A percentile compares a stretch with the other conserved stretches of the same genome.
phyloP scores from a whole-genome alignment of 1,140 invertebrate genomes.

The Orchestia grillus region DNA sequence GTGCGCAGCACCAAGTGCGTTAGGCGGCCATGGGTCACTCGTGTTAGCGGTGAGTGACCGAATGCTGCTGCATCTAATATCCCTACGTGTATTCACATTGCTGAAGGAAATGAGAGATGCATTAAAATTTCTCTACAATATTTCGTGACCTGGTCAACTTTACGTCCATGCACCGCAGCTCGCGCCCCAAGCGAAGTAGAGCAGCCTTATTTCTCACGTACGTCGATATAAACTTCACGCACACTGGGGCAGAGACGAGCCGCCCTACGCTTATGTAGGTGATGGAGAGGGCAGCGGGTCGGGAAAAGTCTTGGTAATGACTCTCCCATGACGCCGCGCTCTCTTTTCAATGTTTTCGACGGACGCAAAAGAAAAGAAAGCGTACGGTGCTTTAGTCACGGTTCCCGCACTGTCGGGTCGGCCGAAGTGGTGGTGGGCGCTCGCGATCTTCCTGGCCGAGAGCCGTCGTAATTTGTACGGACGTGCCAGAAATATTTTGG shows the following conservation, averaged over 20 bases:
- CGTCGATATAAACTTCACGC: neutral
- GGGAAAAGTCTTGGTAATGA: neutral
- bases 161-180: neutral
- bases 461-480: neutral
- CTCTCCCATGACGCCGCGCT: neutral
- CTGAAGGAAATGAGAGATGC: neutral
- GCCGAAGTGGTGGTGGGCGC: neutral
- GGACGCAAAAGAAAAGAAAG: neutral
- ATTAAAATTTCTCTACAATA: neutral
- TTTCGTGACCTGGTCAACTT: neutral
- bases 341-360: constrained; percentile 1
- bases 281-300: neutral
- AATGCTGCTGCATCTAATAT: too few relatives aligned
- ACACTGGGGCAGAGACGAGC: neutral
- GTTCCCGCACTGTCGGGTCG: neutral
- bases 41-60: too few relatives aligned
- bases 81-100: too few relatives aligned
- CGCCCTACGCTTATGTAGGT: neutral
- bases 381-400: neutral
- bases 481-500: neutral
- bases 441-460: neutral
- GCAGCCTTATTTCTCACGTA: neutral
- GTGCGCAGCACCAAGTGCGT: neutral
- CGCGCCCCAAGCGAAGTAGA: neutral
- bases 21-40: neutral